Conservation (phyloP, 1,140 invertebrate species). For the Procambarus clarkii region DNA sequence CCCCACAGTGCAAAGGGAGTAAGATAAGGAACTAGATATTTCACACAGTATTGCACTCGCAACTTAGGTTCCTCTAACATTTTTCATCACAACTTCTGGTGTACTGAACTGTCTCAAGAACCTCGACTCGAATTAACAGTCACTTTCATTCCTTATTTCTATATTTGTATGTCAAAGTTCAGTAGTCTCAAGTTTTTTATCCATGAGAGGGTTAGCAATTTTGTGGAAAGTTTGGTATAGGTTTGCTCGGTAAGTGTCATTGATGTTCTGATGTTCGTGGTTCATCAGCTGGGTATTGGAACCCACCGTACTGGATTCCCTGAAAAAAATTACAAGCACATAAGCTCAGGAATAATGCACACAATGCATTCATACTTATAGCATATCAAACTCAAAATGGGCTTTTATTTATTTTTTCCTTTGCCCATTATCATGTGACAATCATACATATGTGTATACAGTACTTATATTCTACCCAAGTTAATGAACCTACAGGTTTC, state of each 20-base stretch:
- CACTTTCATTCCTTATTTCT: not conserved
- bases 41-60: not conserved
- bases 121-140: not conserved
- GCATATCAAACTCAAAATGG: too few relatives aligned
- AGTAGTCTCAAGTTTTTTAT: slow-evolving; percentile 90
- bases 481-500: too few relatives aligned
- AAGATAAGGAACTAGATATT: not conserved
- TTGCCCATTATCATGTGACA: too few relatives aligned
- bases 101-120: not conserved
- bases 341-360: too few relatives aligned
- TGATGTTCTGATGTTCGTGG: slow-evolving; percentile 74
- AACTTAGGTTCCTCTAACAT: not conserved
- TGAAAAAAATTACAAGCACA: slow-evolving; percentile 66
- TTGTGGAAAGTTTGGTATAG: slow-evolving; percentile 77
- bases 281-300: slow-evolving; percentile 74
- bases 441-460: too few relatives aligned
- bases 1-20: not conserved
- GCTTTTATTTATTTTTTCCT: too few relatives aligned
- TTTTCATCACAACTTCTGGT: not conserved
- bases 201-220: slow-evolving; percentile 79
- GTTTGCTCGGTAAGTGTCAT: slow-evolving; percentile 76
- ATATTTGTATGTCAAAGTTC: slow-evolving; percentile 79
- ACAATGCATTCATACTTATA: too few relatives aligned
- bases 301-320: slow-evolving; percentile 75
- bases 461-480: too few relatives aligned